Base-by-base conservation (phyloP, 2,797 vertebrate genomes). In the Chaetophractus vellerosus region DNA sequence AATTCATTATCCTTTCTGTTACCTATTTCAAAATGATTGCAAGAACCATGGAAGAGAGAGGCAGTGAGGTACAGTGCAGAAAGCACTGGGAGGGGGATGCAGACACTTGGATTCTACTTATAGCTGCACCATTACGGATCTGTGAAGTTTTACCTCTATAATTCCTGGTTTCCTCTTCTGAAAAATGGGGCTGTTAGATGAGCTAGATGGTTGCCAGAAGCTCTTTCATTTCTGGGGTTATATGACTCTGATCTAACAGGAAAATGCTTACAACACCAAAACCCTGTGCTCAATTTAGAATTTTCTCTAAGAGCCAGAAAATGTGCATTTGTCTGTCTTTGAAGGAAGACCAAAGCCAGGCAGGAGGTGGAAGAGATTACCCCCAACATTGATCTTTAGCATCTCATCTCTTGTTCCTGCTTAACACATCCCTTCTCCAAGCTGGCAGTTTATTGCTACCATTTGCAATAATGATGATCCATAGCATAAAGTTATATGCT, bases 211-310 rank as follows among this genome's bases (percentile, higher is more conserved):
- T 69, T 48, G 12, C 50, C 24, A 41, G 26, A 63, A 59, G 76
- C 48, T 72, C 31, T 92, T 95, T 24, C 6, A 38, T 78, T 21
- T 69, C 36, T 93, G 45, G 9, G 41, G 31, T 84, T 80, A 84
- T 90, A 68, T 80, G 63, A 72, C 52, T 71, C 36, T 88, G 45
- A 72, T 71, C 18, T 31, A 84, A 80, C 7, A 90, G 21, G 84
- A 83, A 75, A 57, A 52, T 68, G 52, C 11, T 81, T 66, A 18
- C 45, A 78, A 59, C 6, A 33, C 41, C 24, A 66, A 72, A 71
- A 28, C 41, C 33, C 28, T 68, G 12, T 55, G 26, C 26, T 26
- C 59, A 63, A 48, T 16, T 66, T 68, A 75, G 80, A 83, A 74
- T 24, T 71, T 68, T 90, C 50, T 71, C 16, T 94, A 64, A 57